Evolutionary conservation across 1,140 invertebrate genomes (phyloP), one percentile per base, ranked within the genome.

Genomic region (Camponotus floridanus): DNA sequence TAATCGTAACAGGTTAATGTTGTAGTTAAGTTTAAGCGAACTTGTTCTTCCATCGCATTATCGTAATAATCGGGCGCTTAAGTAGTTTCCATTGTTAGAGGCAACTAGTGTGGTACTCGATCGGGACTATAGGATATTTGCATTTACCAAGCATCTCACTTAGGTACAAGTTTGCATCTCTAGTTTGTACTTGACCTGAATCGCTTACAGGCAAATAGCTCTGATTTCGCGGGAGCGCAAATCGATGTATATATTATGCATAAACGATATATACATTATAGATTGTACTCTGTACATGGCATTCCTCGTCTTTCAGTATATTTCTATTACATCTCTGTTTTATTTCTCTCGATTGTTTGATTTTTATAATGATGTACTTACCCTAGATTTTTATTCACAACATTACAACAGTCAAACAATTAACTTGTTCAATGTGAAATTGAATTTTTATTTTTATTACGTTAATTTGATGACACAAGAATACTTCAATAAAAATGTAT

Each of bases 141-240:
- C 81, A 90, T 90, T 85, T 84, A 39, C 78, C 65, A 64, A 78
- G 64, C 36, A 57, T 48, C 61, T 57, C 64, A 74, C 64, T 87
- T 68, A 78, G 59, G 15, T 80, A 80, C 80, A 88, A 88, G 64
- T 90, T 87, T 73, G 61, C 81, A 62, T 78, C 89, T 74, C 71
- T 62, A 87, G 39, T 79, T 74, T 90, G 88, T 76, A 86, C 89
- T 90, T 90, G 89, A 90, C 89, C 88, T 76, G 76, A 86, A 90
- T 90, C 71, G 76, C 87, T 73, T 79, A 31, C 70, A 51, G 80
- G 85, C 89, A 81, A 90, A 86, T 90, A 76, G 51, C 67, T 76
- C 61, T 39, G 71, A 67, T 79, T 87, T 36, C 21, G 42, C 13
- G 73, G 39, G 57, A 76, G 81, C 55, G 79, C 79, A 73, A 83